Percentiles rank a stretch among this genome's conserved stretches.
Evolutionary conservation across 1,140 invertebrate genomes (phyloP).

Genomic region (Apis dorsata): DNA sequence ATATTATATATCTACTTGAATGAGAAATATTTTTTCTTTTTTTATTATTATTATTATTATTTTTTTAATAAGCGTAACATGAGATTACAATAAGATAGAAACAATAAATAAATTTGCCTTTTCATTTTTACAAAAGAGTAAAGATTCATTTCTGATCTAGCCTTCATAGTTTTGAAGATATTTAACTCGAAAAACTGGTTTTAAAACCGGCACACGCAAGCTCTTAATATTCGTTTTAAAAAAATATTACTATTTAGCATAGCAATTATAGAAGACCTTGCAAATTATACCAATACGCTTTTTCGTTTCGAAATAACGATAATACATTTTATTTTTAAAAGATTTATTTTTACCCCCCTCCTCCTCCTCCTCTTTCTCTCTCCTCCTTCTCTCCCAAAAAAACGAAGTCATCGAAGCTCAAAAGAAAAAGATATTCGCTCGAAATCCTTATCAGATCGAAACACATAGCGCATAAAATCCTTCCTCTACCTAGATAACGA

Average conservation of each 20-base stretch:
- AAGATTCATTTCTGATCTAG: neutral
- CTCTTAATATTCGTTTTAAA: neutral
- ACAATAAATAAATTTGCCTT: neutral
- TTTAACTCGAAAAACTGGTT: constrained; percentile 20
- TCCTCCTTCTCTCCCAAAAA: too few species aligned
- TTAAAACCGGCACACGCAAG: neutral
- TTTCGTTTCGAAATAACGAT: neutral
- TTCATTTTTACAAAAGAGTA: neutral
- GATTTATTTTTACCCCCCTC: too few species aligned
- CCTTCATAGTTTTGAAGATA: neutral
- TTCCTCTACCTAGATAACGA: too few species aligned
- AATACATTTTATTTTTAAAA: neutral
- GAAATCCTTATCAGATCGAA: neutral
- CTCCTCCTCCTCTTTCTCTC: too few species aligned
- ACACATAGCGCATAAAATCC: too few species aligned
- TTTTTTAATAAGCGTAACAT: neutral
- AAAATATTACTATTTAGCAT: neutral
- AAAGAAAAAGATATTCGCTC: too few species aligned
- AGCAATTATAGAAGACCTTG: constrained; percentile 12
- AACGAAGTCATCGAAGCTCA: too few species aligned
- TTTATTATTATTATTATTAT: too few species aligned
- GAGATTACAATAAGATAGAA: too few species aligned
- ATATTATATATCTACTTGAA: too few species aligned
- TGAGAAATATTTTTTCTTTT: too few species aligned
- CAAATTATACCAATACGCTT: neutral